Evolutionary conservation across 2,113 vertebrate genomes (phyloP).

Genomic region (Larimichthys crocea): DNA sequence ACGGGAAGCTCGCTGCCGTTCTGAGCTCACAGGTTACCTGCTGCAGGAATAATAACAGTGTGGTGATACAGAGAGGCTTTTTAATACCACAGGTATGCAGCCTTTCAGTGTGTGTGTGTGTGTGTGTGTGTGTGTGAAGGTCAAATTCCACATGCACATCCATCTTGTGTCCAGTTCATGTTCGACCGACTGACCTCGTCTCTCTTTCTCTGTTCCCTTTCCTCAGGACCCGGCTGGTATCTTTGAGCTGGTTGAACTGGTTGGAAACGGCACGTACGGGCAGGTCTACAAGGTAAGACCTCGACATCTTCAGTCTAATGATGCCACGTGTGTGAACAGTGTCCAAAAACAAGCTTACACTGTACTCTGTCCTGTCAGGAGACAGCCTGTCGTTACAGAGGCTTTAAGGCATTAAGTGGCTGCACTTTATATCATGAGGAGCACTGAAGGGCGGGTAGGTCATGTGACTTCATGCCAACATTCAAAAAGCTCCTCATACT

Average conservation of each 20-base stretch:
- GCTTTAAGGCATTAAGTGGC: too few relatives aligned
- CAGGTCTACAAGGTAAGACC: conserved; percentile 97
- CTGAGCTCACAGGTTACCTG: background rate
- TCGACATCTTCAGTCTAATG: background rate
- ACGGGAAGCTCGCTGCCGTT: background rate
- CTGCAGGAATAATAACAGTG: conserved; percentile 20
- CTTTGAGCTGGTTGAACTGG: conserved; percentile 97
- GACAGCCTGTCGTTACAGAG: background rate
- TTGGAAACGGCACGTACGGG: conserved; percentile 98
- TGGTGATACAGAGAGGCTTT: conserved; percentile 21
- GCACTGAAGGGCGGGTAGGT: too few relatives aligned
- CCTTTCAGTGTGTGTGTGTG: conserved; percentile 13
- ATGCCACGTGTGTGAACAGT: background rate
- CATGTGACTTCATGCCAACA: too few relatives aligned
- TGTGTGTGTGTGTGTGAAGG: conserved; percentile 13
- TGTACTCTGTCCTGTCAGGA: background rate
- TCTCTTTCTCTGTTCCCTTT: background rate
- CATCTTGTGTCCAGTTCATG: background rate
- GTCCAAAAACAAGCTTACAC: background rate
- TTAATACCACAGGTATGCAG: conserved; percentile 31
- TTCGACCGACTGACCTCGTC: background rate
- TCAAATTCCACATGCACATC: conserved; percentile 32
- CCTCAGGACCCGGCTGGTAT: conserved; percentile 96
- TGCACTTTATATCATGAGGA: too few relatives aligned
- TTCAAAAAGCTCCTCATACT: too few relatives aligned